Evolutionary conservation across 2,797 vertebrate genomes (phyloP), one percentile per base, ranked within the genome.

Genomic region (Gorsachius magnificus): DNA sequence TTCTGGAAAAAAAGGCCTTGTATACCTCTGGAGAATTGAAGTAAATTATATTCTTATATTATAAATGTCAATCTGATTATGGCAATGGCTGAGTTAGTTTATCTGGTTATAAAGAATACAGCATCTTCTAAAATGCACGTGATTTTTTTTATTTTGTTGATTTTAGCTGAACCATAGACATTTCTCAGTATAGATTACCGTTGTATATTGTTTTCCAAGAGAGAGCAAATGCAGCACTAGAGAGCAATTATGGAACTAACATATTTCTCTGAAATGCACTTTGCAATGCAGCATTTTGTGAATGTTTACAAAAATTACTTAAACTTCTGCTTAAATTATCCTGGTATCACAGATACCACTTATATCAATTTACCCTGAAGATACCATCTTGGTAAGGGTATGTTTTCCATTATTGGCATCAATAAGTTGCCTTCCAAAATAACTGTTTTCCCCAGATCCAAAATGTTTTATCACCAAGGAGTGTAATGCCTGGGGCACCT

Each of bases 261-360:
- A 25, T 65, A 60, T 89, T 84, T 93, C 58, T 77, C 77, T 90
- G 90, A 93, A 95, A 94, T 61, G 68, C 29, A 77, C 36, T 92
- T 80, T 76, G 71, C 77, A 81, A 80, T 91, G 41, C 71, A 71
- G n/a, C 33, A 64, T 92, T 96, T 96, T 95, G 71, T 72, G 95
- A 63, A 64, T 83, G 18, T 94, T 96, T 84, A 89, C 92, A 87
- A 85, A 93, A 94, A 77, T 83, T 80, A 56, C 78, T 86, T 89
- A 74, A 83, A 64, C 61, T 80, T 92, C 63, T 79, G 43, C 81
- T 89, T 84, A 26, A 90, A 83, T 89, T 89, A 71, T 83, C 61
- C 29, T 60, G 3, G 14, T 54, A 76, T 83, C 60, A 41, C 38
- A 89, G 70, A 74, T 48, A 69, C 21, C 24, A 21, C 45, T 93